Base-by-base conservation (phyloP, 2,888 invertebrate genomes). In the Helobdella robusta region DNA sequence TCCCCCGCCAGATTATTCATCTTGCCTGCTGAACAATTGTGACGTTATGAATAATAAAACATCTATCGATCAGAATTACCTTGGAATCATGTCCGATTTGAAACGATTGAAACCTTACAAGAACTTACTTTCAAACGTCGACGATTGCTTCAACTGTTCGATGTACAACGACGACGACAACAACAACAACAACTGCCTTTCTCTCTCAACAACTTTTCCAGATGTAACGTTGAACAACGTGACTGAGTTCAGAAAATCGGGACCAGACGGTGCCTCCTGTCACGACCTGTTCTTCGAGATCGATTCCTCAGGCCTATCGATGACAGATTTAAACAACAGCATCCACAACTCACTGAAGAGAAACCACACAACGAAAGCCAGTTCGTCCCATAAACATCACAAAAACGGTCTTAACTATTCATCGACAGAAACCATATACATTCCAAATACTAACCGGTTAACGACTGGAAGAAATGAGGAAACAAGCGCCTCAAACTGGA, bases 1-100 rank as follows among this genome's bases (percentile, higher is more conserved):
- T 20, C 67, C 67, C 1, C 67, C 67, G 4, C 67, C 67, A 32
- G 67, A 65, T 34, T 67, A 67, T 36, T 48, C 58, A 15, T 59
- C 67, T 18, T 67, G 67, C 30, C 35, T 67, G n/a, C 60, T 50
- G 2, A 50, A 65, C 25, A 20, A 34, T 8, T 8, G 34, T 32
- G 36, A 61, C 1, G 66, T 61, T 32, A 66, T 66, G 8, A 66
- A 66, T 56, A 61, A 66, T n/a, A 66, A 66, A 25, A 36, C 61
- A 32, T 32, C 44, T 8, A 23, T 20, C n/a, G 40, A 25, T 23
- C 46, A 61, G 6, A 25, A 18, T n/a, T 5, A 6, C 23, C n/a
- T 40, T n/a, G 44, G n/a, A 15, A n/a, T 40, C 11, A 40, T 40
- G n/a, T 30, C 4, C 11, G 2, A 56, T 30, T 4, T 56, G 28